These are phyloP conservation scores for Rhagoletis pomonella DNA, from an alignment of 1,140 invertebrate species.

Conservation along the genomic window DNA sequence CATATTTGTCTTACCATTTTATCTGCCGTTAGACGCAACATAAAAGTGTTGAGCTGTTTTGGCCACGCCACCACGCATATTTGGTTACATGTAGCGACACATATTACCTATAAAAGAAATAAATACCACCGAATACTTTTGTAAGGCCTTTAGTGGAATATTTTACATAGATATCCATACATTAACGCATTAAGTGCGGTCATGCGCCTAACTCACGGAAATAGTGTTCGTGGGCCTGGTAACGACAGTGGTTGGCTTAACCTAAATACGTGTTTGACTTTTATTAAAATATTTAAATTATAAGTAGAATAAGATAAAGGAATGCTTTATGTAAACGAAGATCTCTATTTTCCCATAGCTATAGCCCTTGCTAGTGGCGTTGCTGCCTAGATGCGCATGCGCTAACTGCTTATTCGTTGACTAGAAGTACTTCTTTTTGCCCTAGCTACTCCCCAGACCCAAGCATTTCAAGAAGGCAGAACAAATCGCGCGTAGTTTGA, in stretches of 20 bases:
- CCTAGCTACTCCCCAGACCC: too few species aligned
- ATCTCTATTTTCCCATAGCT: too few species aligned
- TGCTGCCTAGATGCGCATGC: too few species aligned
- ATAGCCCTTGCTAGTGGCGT: too few species aligned
- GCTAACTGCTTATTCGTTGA: too few species aligned
- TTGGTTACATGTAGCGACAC: background rate
- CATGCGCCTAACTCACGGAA: background rate
- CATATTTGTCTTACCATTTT: background rate
- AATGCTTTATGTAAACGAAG: too few species aligned
- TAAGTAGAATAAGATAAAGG: background rate
- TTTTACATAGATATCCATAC: background rate
- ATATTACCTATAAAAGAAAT: background rate
- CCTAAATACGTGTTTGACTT: background rate
- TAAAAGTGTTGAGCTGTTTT: background rate
- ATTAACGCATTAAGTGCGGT: background rate
- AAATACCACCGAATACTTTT: slow-evolving; percentile 17
- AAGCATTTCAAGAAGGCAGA: too few species aligned
- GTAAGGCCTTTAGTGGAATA: background rate
- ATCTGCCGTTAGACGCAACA: slow-evolving; percentile 35
- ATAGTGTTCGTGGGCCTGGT: background rate
- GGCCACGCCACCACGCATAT: background rate
- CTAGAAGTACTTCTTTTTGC: too few species aligned
- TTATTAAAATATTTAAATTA: background rate
- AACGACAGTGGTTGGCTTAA: background rate
- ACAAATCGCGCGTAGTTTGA: too few species aligned